Evolutionary conservation across 92 coral and sea anemone species (phyloP), one percentile per base, ranked within the genome.

Genomic region (Montipora capitata): DNA sequence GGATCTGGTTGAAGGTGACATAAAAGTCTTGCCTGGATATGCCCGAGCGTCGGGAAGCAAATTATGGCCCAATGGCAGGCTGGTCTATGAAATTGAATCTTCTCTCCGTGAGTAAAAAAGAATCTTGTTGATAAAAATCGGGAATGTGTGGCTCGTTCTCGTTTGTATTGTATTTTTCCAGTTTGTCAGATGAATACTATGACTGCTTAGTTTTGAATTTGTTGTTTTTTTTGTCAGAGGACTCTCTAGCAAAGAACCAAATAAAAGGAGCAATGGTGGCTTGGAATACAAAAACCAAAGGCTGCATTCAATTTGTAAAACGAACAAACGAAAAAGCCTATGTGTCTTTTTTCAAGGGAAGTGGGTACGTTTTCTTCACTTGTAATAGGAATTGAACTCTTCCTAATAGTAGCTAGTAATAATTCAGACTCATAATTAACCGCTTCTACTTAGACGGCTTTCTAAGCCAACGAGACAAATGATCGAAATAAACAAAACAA

Each of bases 41-140:
- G 7, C 70, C 2, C 38, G 81, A 75, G 88, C 82, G 16, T 62
- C 88, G 49, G 16, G 75, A 2, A 2, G 14, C 40, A 10, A 52
- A 8, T 59, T 71, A 42, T 84, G 88, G 88, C 82, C 82, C 39
- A 45, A 10, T 16, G 88, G 82, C 8, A 51, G 27, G 66, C 39
- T 84, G 35, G 88, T 84, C 17, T 84, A 84, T 74, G 88, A 84
- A 41, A 84, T 84, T 6, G 88, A 84, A 0, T 20, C 74, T 2
- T 43, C 82, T 12, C n/a, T 84, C 7, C 18, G 81, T 84, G n/a
- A 76, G 88, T 61, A 9, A 43, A 48, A 10, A 48, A 48, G 7
- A 27, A 27, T 27, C 35, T 27, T 27, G 35, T 27, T 27, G 35
- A 27, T 27, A 27, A 27, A 27, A 27, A 27, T 27, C 35, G 35